Base-by-base conservation (phyloP, 2,113 vertebrate species). In the Alethe diademata region DNA sequence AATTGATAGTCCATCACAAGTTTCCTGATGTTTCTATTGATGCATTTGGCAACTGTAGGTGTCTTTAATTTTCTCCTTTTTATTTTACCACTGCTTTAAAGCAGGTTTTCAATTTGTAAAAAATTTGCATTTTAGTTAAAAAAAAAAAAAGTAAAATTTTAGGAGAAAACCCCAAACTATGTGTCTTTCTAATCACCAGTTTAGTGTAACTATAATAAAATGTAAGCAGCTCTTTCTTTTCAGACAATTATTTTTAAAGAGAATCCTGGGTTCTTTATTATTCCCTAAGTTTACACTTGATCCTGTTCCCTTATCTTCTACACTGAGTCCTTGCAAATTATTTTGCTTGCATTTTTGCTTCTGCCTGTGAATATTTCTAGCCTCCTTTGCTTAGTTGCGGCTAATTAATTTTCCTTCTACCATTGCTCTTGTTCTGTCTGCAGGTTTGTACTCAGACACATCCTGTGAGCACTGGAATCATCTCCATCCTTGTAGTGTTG, bases 401-500 rank as follows among this genome's bases (percentile, higher is more conserved):
- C 48, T 53, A 90, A 66, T 92, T 90, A 35, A 82, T 90, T 93
- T 86, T 62, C 71, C 45, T 81, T 11, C 43, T 92, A 43, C 58
- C 47, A 62, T 13, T 80, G 29, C 45, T 71, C 72, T 67, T 66
- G 5, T 70, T 90, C 60, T 58, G 22, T 45, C 61, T n/a, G 19
- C 38, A 43, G n/a, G 28, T 86, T 91, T 92, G 31, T 60, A 8
- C 56, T 86, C n/a, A 60, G 56, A 14, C 45, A 29, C 53, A 67
- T 91, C 90, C 74, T 83, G 74, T 36, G 38, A 78, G 48, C 8
- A 1, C 58, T 75, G 74, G 62, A 58, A 61, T 73, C 58, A 82
- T 91, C 76, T 62, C 69, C 80, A 48, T 84, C 69, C 86, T 42
- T 10, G 35, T 35, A 33, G 40, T 2, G 86, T 94, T 96, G 95